Evolutionary conservation across 1,140 invertebrate genomes (phyloP), one percentile per base, ranked within the genome.

Genomic region (Orius insidiosus): DNA sequence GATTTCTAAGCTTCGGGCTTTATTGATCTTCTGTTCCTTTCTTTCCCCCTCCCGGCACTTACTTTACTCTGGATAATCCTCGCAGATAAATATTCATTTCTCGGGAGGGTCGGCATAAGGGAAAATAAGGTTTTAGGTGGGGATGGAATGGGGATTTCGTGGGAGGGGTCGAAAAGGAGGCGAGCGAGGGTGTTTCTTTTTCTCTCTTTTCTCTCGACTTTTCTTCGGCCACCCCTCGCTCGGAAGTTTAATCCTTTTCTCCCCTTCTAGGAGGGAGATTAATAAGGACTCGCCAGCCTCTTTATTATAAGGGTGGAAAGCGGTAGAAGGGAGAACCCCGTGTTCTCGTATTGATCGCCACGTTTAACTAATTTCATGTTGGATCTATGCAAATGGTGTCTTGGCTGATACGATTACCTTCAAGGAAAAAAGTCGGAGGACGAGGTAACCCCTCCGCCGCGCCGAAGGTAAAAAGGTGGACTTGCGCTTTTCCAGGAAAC

Each of bases 281-380:
- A 39, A 39, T 39, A 39, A 16, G 19, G 15, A 24, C 24, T 24
- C 24, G 24, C 24, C 24, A 24, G 24, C 24, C 19, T 39, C 15
- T 39, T 39, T 9, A 39, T 39, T 39, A 19, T 39, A 39, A 7
- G 4, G 13, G 19, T 10, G 37, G 15, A 39, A 19, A 39, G 14
- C 15, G 37, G 11, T 15, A 2, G 37, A n/a, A 19, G 19, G 19
- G 37, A 39, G 15, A 39, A 39, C 19, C 9, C 30, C 15, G 40
- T 19, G 10, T 7, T 19, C 7, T 8, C 24, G 42, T 44, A 44
- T 44, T 44, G 42, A 44, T 44, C 42, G 24, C 42, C 19, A 44
- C 42, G 34, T 44, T 44, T 44, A 44, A 44, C 42, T 44, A 44
- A 44, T 44, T 44, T 44, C 42, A 44, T 44, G 42, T 44, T 44